Conservation (phyloP, 1,140 invertebrate species). For the Portunus trituberculatus region DNA sequence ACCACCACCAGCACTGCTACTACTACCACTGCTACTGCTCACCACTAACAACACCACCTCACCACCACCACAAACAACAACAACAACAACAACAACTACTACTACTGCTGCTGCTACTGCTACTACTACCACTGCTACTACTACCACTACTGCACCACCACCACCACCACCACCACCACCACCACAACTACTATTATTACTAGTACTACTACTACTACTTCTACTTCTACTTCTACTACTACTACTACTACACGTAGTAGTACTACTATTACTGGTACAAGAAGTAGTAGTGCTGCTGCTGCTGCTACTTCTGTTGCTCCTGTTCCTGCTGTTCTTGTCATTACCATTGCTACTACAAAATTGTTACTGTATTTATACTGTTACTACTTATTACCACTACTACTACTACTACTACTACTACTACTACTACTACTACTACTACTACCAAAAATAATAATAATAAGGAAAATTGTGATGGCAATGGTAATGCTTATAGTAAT, state of each 20-base stretch:
- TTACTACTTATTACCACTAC: neutral
- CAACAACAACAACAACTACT: neutral
- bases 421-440: constrained; percentile 6
- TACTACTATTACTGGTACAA: constrained; percentile 10
- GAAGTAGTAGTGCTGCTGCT: neutral
- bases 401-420: neutral
- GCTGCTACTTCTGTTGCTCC: neutral
- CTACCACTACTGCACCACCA: neutral
- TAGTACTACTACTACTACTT: constrained; percentile 29
- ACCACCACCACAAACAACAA: neutral
- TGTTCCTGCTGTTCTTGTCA: neutral
- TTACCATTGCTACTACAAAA: neutral
- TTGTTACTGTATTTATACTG: neutral
- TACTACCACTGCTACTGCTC: neutral
- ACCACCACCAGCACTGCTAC: neutral
- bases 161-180: neutral
- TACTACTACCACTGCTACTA: constrained; percentile 32
- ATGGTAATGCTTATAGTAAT: neutral
- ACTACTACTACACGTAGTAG: neutral
- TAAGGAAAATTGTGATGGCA: neutral
- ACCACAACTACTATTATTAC: neutral
- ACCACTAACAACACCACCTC: neutral
- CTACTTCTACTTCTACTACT: constrained; percentile 29
- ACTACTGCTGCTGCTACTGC: constrained; percentile 9
- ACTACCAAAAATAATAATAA: neutral